phyloP scores from a whole-genome alignment of 2,797 vertebrate genomes.

The Mus minutoides region DNA sequence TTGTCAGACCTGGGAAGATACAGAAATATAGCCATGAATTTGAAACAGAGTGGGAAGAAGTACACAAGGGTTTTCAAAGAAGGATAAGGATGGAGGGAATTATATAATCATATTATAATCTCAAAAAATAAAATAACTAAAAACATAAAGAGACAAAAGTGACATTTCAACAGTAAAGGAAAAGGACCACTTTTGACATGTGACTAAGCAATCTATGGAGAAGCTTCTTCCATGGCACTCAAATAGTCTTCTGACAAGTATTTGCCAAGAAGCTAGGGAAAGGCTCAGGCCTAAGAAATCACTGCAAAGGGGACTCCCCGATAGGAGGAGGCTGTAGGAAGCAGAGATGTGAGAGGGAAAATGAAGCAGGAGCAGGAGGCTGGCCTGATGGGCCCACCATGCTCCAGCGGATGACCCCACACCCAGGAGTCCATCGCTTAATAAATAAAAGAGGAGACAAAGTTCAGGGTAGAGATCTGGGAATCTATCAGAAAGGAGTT shows the following conservation, averaged over 20 bases:
- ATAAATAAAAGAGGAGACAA: background rate
- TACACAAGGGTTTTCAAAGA: background rate
- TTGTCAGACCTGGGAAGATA: background rate
- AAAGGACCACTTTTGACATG: background rate
- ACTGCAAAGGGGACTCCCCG: background rate
- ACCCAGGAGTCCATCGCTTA: background rate
- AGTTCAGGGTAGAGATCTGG: background rate
- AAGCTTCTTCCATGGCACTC: background rate
- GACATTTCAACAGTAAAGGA: conserved; percentile 21
- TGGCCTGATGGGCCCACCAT: too few relatives aligned
- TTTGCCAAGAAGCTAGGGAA: conserved; percentile 18
- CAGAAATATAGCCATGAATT: background rate
- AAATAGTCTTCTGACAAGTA: conserved; percentile 14
- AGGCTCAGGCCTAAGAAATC: background rate
- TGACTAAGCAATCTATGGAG: conserved; percentile 12
- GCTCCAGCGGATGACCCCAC: background rate
- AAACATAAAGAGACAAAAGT: background rate
- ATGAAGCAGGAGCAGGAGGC: background rate
- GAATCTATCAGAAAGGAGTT: background rate
- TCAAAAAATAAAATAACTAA: background rate
- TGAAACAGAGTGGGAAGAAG: background rate
- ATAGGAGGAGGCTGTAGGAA: background rate
- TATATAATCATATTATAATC: background rate
- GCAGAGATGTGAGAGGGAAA: background rate
- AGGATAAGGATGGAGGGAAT: background rate